Evolutionary conservation across 2,888 invertebrate species (phyloP), one percentile per base, ranked within the genome.

Genomic region (Drosophila vallismaia): DNA sequence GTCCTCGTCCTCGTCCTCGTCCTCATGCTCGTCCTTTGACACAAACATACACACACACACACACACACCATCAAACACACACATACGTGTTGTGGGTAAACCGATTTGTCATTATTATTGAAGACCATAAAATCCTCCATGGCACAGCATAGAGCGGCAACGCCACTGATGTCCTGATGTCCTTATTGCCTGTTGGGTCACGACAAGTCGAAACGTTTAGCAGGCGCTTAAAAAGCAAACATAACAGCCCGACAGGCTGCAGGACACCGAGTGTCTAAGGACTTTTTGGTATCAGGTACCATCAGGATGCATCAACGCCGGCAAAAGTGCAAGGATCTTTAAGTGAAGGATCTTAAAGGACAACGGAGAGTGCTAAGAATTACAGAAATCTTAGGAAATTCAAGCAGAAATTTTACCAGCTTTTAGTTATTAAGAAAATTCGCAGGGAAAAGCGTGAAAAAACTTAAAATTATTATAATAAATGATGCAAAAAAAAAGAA

Each of bases 81-180:
- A 28, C 40, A n/a, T 19, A 24, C 38, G 59, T 40, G 55, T 31
- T 63, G 49, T 45, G 70, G 53, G 63, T 67, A 78, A 86, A 84
- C 81, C 87, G 81, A 81, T 81, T 81, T 81, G 86, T 81, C 87
- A 81, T 81, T 86, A 81, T 81, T 81, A 81, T 81, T 81, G 86
- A 71, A 75, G 86, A 71, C 63, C 70, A 71, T 64, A 70, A 70
- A 70, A 62, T 55, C 55, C 42, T 24, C 56, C 14, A 33, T 36
- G 28, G 26, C 8, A 38, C n/a, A 76, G 76, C 12, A 14, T 7
- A 9, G 48, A 76, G 59, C 60, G 63, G 49, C 26, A 36, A 28
- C 9, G n/a, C 31, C 10, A 12, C 28, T 12, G 19, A 6, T 14
- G 36, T 40, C 29, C 57, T 10, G 42, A 48, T 50, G 28, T 28